A percentile compares a stretch with the other conserved stretches of the same genome.
Conservation (phyloP, 92 coral and sea anemone species). For the Porites cylindrica region DNA sequence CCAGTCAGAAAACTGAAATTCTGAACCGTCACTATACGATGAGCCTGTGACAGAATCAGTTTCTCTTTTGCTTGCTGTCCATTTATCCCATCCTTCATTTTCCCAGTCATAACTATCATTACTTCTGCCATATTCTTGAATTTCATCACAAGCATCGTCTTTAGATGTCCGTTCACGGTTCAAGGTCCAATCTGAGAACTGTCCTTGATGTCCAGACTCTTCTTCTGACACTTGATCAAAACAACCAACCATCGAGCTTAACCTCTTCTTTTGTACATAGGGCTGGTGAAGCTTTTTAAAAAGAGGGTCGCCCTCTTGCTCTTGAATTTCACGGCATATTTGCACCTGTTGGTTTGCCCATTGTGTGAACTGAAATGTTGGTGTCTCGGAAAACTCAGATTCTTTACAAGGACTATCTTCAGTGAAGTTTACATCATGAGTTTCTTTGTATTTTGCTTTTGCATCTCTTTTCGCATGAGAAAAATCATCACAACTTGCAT, state of each 20-base stretch:
- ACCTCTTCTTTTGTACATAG: background rate
- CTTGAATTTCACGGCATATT: constrained; percentile 61
- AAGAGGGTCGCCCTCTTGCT: background rate
- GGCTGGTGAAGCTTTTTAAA: background rate
- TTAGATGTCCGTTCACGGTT: constrained; percentile 31
- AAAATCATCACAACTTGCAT: constrained; percentile 16
- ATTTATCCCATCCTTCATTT: constrained; percentile 14
- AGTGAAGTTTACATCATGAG: constrained; percentile 5
- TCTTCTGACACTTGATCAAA: background rate
- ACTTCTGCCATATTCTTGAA: background rate
- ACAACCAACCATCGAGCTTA: background rate
- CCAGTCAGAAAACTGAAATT: constrained; percentile 58
- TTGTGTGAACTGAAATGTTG: constrained; percentile 78
- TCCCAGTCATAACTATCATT: background rate
- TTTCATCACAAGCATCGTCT: background rate
- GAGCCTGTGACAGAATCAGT: background rate
- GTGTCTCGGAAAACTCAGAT: constrained; percentile 42
- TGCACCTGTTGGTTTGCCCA: constrained; percentile 87
- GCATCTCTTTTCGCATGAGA: constrained; percentile 85
- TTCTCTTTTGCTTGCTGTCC: constrained; percentile 3
- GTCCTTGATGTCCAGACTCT: constrained; percentile 34
- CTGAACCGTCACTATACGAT: constrained; percentile 14
- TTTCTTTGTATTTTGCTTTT: constrained; percentile 67
- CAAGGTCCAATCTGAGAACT: constrained; percentile 48
- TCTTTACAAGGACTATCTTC: background rate